A percentile compares a stretch with the other conserved stretches of the same genome.
phyloP scores from a whole-genome alignment of 2,113 vertebrate genomes.

The Micromys minutus region DNA sequence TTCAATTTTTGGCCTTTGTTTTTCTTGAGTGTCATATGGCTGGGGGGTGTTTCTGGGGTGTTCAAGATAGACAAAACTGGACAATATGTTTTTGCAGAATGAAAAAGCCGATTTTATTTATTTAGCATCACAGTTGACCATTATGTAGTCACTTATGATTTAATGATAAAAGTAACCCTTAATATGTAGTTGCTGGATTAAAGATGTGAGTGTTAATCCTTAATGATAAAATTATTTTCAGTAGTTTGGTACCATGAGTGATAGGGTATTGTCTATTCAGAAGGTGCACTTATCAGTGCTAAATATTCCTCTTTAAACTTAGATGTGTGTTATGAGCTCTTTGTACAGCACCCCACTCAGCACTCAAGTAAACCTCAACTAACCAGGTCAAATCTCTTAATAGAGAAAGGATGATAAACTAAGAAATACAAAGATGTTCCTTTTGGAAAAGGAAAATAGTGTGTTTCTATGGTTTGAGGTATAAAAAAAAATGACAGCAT shows the following conservation, averaged over 20 bases:
- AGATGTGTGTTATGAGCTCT: too few relatives aligned
- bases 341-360: not conserved
- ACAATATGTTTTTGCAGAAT: not conserved
- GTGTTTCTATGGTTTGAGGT: not conserved
- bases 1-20: too few relatives aligned
- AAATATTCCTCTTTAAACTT: not conserved
- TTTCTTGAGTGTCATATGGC: too few relatives aligned
- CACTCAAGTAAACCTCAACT: not conserved
- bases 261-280: not conserved
- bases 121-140: not conserved
- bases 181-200: not conserved
- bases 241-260: not conserved
- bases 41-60: too few relatives aligned
- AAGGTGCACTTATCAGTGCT: not conserved
- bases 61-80: not conserved
- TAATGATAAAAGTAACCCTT: not conserved
- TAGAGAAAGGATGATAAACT: not conserved
- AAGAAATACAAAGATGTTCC: not conserved
- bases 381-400: not conserved
- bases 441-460: not conserved
- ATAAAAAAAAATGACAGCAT: not conserved
- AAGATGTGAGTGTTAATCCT: not conserved
- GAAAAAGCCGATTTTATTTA: not conserved
- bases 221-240: not conserved
- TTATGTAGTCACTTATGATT: not conserved